phyloP scores from a whole-genome alignment of 2,888 invertebrate genomes.

The Troglohyphantes excavatus region DNA sequence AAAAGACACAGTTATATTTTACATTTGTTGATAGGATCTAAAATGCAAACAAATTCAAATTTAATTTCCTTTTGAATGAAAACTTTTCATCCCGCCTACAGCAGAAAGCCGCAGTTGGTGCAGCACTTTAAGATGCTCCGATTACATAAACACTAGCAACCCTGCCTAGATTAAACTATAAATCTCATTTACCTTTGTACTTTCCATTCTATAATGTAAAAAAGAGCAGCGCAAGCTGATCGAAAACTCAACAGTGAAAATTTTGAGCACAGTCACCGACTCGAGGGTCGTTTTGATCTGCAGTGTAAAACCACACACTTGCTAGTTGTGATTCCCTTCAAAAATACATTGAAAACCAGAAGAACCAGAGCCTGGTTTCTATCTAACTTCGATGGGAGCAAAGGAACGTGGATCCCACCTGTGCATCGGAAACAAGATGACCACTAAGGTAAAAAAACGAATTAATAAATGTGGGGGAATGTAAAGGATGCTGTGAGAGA shows the following conservation, averaged over 20 bases:
- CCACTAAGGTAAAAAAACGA: conserved; percentile 60
- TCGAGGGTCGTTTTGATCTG: conserved; percentile 61
- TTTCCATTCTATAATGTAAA: conserved; percentile 62
- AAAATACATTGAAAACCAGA: conserved; percentile 56
- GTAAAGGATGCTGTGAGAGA: conserved; percentile 66
- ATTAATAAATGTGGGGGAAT: conserved; percentile 72
- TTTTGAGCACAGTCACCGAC: conserved; percentile 73
- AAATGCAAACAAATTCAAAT: neutral
- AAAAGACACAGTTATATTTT: neutral
- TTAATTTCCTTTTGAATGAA: neutral
- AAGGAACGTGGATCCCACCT: conserved; percentile 20
- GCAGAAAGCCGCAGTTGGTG: neutral
- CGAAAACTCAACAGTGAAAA: conserved; percentile 55
- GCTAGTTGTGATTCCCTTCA: conserved; percentile 37
- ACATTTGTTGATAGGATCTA: neutral
- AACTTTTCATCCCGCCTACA: neutral
- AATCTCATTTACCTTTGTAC: conserved; percentile 72
- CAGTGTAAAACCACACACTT: conserved; percentile 52
- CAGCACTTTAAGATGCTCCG: conserved; percentile 2
- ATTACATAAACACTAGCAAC: conserved; percentile 29
- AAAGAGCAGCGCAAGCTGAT: conserved; percentile 49
- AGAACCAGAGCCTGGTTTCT: conserved; percentile 39
- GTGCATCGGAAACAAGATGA: conserved; percentile 68
- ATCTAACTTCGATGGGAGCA: conserved; percentile 56
- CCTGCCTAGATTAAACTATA: conserved; percentile 48